These are phyloP conservation scores for Steatornis caripensis DNA, from an alignment of 2,113 vertebrate species.

Conservation along the genomic window DNA sequence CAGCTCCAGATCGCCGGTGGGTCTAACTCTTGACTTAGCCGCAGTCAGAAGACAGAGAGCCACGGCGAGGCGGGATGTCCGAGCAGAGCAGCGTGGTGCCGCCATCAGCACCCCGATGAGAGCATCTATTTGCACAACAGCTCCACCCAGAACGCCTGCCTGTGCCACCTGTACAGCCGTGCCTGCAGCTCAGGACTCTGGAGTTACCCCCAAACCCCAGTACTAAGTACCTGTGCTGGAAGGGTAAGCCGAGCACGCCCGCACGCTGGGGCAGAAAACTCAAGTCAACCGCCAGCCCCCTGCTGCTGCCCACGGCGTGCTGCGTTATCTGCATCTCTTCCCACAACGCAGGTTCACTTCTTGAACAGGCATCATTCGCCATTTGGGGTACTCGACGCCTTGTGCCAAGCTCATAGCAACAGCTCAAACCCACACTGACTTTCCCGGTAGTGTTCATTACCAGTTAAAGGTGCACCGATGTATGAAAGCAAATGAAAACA, in stretches of 20 bases:
- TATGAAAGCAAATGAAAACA: background rate
- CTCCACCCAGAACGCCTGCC: too few species aligned
- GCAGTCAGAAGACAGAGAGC: rapidly evolving
- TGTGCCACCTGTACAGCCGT: background rate
- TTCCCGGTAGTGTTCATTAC: background rate
- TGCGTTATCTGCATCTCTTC: rapidly evolving
- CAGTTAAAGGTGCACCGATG: background rate
- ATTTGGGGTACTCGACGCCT: rapidly evolving
- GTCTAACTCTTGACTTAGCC: rapidly evolving
- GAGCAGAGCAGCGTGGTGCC: rapidly evolving
- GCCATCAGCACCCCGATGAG: rapidly evolving
- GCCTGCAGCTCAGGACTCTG: rapidly evolving
- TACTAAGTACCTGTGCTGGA: rapidly evolving
- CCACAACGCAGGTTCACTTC: rapidly evolving
- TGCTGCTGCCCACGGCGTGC: background rate
- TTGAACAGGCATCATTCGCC: background rate
- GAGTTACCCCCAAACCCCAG: rapidly evolving
- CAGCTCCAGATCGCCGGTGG: too few species aligned
- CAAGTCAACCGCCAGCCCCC: background rate
- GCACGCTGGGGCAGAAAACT: rapidly evolving
- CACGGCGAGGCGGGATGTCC: rapidly evolving
- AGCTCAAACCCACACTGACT: background rate
- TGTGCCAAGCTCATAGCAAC: background rate
- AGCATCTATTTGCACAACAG: background rate
- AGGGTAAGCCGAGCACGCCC: background rate